Evolutionary conservation across 2,113 vertebrate genomes (phyloP).

Genomic region (Jacana jacana): DNA sequence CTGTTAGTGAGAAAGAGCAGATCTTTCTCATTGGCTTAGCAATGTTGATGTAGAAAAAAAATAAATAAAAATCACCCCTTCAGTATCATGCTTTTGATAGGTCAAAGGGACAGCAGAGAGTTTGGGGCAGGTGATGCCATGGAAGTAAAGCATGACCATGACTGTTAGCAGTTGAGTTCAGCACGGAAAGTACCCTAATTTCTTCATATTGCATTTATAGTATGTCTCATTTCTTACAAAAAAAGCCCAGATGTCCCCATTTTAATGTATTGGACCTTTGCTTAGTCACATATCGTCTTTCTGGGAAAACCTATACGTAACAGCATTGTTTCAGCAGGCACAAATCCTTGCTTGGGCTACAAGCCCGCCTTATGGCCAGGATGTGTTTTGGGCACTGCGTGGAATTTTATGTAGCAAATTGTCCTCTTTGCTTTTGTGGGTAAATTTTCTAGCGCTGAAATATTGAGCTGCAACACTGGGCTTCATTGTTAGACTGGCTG

Average conservation of each 20-base stretch:
- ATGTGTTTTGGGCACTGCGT: neutral
- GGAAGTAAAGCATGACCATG: accelerated
- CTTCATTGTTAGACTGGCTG: conserved; percentile 29
- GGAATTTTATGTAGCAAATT: neutral
- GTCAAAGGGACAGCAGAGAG: neutral
- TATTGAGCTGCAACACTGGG: neutral
- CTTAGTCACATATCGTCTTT: neutral
- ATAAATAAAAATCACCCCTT: neutral
- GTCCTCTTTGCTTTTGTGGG: neutral
- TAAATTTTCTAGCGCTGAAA: conserved; percentile 10
- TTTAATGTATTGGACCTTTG: neutral
- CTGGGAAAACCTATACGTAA: neutral
- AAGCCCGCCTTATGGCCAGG: neutral
- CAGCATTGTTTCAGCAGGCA: neutral
- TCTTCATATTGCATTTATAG: neutral
- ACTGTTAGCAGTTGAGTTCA: neutral
- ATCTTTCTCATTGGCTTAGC: too few species aligned
- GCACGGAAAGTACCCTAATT: neutral
- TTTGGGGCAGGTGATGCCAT: neutral
- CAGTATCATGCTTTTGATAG: neutral
- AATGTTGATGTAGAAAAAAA: neutral
- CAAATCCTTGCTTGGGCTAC: neutral
- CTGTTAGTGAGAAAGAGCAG: neutral
- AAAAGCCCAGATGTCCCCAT: neutral
- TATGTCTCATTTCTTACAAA: neutral